Evolutionary conservation across 2,797 vertebrate genomes (phyloP).

Genomic region (Sparidentex hasta): DNA sequence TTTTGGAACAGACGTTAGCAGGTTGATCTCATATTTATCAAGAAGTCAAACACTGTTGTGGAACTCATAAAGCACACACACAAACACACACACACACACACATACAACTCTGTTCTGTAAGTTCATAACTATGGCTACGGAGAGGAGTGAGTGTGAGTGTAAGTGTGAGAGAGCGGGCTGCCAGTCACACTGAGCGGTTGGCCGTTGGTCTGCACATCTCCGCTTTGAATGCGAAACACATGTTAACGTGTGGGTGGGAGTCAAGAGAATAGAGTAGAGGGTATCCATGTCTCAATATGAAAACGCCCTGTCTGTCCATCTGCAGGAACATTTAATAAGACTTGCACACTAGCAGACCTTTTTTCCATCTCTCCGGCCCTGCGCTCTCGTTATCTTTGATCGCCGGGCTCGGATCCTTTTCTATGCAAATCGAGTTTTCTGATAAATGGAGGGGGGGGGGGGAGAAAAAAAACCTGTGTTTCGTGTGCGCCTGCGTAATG

Average conservation of each 20-base stretch:
- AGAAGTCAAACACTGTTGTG: background rate
- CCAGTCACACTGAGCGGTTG: constrained; percentile 79
- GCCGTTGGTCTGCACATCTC: constrained; percentile 86
- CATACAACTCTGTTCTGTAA: constrained; percentile 43
- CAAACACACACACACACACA: background rate
- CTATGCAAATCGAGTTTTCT: constrained; percentile 70
- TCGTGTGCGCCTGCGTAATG: constrained; percentile 61
- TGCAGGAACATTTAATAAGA: constrained; percentile 86
- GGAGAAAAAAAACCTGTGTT: constrained; percentile 29
- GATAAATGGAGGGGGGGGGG: constrained; percentile 2
- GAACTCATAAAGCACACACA: constrained; percentile 1
- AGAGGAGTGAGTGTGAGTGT: constrained; percentile 28
- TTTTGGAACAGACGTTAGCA: constrained; percentile 11
- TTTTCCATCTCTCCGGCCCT: constrained; percentile 67
- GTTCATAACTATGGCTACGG: constrained; percentile 56
- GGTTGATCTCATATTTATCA: constrained; percentile 23
- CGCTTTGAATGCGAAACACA: constrained; percentile 87
- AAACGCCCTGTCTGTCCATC: constrained; percentile 87
- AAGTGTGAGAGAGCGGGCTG: constrained; percentile 56
- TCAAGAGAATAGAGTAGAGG: constrained; percentile 87
- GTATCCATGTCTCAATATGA: constrained; percentile 89
- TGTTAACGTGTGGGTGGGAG: constrained; percentile 88
- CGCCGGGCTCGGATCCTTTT: constrained; percentile 60
- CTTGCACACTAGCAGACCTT: constrained; percentile 71
- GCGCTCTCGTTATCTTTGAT: constrained; percentile 74